phyloP scores from a whole-genome alignment of 2,888 invertebrate genomes.

The Yponomeuta evonymella region DNA sequence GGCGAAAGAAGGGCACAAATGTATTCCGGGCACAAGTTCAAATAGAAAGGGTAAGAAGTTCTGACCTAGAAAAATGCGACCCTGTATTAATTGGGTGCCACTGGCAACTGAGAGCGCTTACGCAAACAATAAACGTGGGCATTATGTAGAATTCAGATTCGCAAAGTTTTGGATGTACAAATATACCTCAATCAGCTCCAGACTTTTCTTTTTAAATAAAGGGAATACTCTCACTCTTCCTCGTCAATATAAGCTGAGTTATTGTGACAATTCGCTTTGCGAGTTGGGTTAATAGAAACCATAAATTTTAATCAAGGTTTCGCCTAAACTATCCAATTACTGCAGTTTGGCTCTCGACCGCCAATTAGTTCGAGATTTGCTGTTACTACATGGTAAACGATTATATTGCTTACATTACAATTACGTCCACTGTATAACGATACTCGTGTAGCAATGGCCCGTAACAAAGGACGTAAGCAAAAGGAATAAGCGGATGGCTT shows the following conservation, averaged over 20 bases:
- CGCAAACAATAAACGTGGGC: neutral
- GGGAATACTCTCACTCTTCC: too few relatives aligned
- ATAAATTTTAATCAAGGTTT: too few relatives aligned
- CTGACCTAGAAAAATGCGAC: neutral
- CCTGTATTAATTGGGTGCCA: neutral
- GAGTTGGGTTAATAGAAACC: too few relatives aligned
- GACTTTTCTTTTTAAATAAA: too few relatives aligned
- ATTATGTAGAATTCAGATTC: neutral
- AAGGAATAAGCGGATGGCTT: neutral
- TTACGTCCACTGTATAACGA: neutral
- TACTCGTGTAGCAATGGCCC: neutral
- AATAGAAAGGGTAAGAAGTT: neutral
- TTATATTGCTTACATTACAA: constrained; percentile 2
- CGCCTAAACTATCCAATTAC: too few relatives aligned
- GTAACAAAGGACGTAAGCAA: neutral
- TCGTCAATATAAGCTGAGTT: too few relatives aligned
- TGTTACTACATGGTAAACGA: neutral
- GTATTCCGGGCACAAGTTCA: neutral
- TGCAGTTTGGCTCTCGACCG: neutral
- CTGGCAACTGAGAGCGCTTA: neutral
- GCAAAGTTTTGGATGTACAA: neutral
- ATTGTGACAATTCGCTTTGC: too few relatives aligned
- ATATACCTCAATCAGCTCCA: too few relatives aligned
- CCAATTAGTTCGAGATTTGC: neutral
- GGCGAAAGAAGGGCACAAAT: constrained; percentile 1